These are phyloP conservation scores for Thyatira batis DNA, from an alignment of 2,888 invertebrate genomes.

Conservation along the genomic window DNA sequence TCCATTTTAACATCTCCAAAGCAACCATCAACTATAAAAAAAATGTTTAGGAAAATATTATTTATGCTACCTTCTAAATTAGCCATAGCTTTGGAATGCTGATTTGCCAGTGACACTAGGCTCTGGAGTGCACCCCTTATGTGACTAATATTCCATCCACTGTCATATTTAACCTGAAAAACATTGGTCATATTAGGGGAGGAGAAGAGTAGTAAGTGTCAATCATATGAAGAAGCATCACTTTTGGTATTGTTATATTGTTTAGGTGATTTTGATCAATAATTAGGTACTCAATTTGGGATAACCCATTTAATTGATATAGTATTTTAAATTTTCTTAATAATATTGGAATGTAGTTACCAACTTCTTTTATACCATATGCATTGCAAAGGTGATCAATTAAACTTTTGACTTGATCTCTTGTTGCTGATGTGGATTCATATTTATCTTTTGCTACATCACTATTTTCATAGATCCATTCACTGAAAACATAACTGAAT, in stretches of 20 bases:
- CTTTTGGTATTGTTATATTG: too few relatives aligned
- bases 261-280: neutral
- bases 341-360: constrained; percentile 41
- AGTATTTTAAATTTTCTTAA: neutral
- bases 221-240: too few relatives aligned
- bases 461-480: constrained; percentile 89
- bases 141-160: constrained; percentile 94
- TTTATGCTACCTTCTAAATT: constrained; percentile 82
- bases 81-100: constrained; percentile 87
- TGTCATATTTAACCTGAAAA: constrained; percentile 86
- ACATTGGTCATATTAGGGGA: constrained; percentile 7
- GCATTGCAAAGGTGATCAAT: constrained; percentile 81
- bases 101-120: constrained; percentile 87
- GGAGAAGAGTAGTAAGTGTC: too few relatives aligned
- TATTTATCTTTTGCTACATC: constrained; percentile 85
- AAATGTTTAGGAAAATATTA: neutral
- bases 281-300: too few relatives aligned
- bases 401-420: constrained; percentile 88
- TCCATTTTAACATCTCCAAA: neutral
- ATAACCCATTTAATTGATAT: too few relatives aligned
- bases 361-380: constrained; percentile 80
- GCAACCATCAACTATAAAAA: too few relatives aligned
- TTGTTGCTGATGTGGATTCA: constrained; percentile 84
- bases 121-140: constrained; percentile 95
- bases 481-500: constrained; percentile 62